Percentiles rank a stretch among this genome's conserved stretches.
These are phyloP conservation scores for Sebastes variabilis DNA, from an alignment of 2,797 vertebrate genomes.

Conservation along the genomic window DNA sequence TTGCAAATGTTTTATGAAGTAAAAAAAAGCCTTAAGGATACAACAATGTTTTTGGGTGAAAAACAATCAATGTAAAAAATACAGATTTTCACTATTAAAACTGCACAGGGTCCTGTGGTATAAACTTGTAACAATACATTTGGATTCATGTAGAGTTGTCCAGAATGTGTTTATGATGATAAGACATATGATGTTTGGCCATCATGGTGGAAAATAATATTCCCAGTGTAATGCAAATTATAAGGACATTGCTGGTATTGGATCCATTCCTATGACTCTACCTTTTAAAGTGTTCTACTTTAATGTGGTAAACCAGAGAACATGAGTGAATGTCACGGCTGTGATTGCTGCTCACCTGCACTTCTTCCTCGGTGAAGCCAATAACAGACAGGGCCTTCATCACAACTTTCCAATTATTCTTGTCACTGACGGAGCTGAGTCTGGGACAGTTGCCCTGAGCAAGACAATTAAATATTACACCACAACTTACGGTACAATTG, in stretches of 20 bases:
- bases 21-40: not conserved
- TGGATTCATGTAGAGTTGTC: not conserved
- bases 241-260: not conserved
- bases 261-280: not conserved
- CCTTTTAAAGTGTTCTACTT: not conserved
- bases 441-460: constrained; percentile 93
- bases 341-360: constrained; percentile 85
- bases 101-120: not conserved
- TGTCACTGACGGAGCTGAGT: constrained; percentile 97
- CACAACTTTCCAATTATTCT: constrained; percentile 93
- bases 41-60: not conserved
- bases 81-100: not conserved
- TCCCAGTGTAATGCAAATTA: not conserved
- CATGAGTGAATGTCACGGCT: not conserved
- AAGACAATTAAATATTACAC: constrained; percentile 17
- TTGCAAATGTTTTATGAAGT: not conserved
- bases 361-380: constrained; percentile 89
- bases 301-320: not conserved
- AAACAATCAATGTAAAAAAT: not conserved
- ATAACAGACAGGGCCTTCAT: constrained; percentile 89
- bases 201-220: not conserved
- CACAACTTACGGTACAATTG: not conserved
- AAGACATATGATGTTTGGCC: not conserved
- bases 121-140: not conserved
- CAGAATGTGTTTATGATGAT: not conserved